Conservation (phyloP, 2,888 invertebrate species). For the Drosophila yooni region DNA sequence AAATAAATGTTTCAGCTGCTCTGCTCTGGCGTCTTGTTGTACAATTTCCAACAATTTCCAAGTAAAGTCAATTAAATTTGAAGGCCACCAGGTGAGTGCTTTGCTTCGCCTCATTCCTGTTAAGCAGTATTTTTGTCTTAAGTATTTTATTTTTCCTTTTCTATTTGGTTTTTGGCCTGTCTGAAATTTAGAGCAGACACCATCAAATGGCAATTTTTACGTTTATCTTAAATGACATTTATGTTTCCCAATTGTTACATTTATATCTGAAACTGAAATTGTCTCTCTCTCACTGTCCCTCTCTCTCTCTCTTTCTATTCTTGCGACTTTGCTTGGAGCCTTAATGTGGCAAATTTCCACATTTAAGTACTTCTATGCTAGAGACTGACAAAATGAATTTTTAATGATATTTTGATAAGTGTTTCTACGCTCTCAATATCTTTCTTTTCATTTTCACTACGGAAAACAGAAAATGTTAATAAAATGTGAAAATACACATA, state of each 20-base stretch:
- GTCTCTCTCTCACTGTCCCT: constrained; percentile 4
- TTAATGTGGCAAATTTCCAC: not conserved
- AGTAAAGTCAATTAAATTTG: constrained; percentile 70
- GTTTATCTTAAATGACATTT: constrained; percentile 78
- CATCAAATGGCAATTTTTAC: constrained; percentile 75
- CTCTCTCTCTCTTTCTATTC: not conserved
- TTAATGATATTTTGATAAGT: constrained; percentile 70
- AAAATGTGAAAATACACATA: constrained; percentile 10
- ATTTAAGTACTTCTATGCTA: constrained; percentile 2
- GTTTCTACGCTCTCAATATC: constrained; percentile 4
- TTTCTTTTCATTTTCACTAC: too few relatives aligned
- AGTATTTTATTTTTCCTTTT: constrained; percentile 22
- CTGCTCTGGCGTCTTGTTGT: not conserved
- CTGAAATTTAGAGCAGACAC: constrained; percentile 45
- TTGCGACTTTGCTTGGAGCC: constrained; percentile 28
- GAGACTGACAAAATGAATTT: constrained; percentile 65
- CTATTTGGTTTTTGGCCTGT: constrained; percentile 12
- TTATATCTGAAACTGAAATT: constrained; percentile 59
- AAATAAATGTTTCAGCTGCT: constrained; percentile 13
- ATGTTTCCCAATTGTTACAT: constrained; percentile 76
- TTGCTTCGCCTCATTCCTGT: constrained; percentile 31
- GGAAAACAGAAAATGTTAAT: not conserved
- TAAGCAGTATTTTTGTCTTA: constrained; percentile 1
- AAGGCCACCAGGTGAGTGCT: constrained; percentile 57
- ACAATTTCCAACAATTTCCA: constrained; percentile 28